phyloP scores from a whole-genome alignment of 35 echinoderm and acorn worm species.

The Acanthaster planci region DNA sequence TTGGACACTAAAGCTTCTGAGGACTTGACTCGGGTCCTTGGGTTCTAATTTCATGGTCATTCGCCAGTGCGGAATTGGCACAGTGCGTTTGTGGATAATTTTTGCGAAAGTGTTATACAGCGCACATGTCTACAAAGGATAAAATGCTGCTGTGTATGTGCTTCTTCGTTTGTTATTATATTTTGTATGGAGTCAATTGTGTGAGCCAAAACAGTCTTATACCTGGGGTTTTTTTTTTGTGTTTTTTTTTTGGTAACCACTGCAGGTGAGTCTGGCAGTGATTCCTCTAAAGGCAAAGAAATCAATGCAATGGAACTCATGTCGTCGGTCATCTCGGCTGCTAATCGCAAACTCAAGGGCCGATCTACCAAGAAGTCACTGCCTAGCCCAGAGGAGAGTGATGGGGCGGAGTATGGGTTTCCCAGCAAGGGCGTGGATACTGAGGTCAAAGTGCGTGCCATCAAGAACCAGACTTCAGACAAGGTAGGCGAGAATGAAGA shows the following conservation, averaged over 20 bases:
- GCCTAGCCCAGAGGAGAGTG: constrained; percentile 32
- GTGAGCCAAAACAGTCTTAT: too few species aligned
- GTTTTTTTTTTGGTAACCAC: not conserved
- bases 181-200: too few species aligned
- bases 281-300: constrained; percentile 24
- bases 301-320: constrained; percentile 49
- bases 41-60: too few species aligned
- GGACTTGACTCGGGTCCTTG: too few species aligned
- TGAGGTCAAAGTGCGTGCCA: constrained; percentile 20
- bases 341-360: constrained; percentile 57
- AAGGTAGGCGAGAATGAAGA: constrained; percentile 14
- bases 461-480: constrained; percentile 14
- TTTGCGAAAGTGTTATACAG: too few species aligned
- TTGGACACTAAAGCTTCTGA: too few species aligned
- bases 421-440: not conserved
- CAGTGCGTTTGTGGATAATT: too few species aligned
- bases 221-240: too few species aligned
- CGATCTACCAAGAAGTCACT: constrained; percentile 33
- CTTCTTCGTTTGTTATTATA: too few species aligned
- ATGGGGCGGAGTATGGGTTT: constrained; percentile 16
- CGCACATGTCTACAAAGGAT: too few species aligned
- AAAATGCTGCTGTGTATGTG: too few species aligned
- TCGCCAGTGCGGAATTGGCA: too few species aligned
- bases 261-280: constrained; percentile 46
- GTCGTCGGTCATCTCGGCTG: constrained; percentile 55